These are phyloP conservation scores for Serrognathus titanus DNA, from an alignment of 2,888 invertebrate genomes.

Conservation along the genomic window DNA sequence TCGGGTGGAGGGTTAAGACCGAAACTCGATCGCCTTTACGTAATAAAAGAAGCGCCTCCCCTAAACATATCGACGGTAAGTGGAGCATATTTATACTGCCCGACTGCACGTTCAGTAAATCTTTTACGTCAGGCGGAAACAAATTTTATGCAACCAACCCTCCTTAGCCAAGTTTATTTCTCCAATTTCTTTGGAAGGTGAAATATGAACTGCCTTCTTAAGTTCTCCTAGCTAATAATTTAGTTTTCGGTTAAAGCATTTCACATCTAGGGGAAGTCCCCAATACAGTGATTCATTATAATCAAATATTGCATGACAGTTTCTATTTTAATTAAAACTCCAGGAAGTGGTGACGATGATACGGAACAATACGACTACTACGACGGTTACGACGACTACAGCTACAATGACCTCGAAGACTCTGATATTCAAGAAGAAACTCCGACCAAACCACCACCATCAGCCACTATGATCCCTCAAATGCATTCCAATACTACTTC, in stretches of 20 bases:
- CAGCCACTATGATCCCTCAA: constrained; percentile 13
- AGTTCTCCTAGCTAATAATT: too few relatives aligned
- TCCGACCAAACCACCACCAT: constrained; percentile 12
- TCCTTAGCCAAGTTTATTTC: too few relatives aligned
- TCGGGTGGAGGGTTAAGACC: constrained; percentile 65
- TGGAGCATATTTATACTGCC: background rate
- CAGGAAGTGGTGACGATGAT: constrained; percentile 40
- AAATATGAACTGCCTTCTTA: too few relatives aligned
- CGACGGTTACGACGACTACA: constrained; percentile 48
- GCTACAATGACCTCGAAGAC: constrained; percentile 39
- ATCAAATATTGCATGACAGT: background rate
- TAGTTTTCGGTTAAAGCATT: too few relatives aligned
- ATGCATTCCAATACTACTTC: constrained; percentile 23
- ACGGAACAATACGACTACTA: constrained; percentile 48
- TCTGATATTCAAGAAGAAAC: constrained; percentile 26
- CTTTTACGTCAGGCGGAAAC: too few relatives aligned
- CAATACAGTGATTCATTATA: too few relatives aligned
- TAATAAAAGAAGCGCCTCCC: constrained; percentile 15
- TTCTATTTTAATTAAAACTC: background rate
- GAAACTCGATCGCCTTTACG: constrained; percentile 34
- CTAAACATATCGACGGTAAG: constrained; percentile 20
- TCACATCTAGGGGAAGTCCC: too few relatives aligned
- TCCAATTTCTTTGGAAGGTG: too few relatives aligned
- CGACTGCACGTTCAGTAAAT: too few relatives aligned
- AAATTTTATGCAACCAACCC: too few relatives aligned